These are phyloP conservation scores for Echeneis naucrates DNA, from an alignment of 2,797 vertebrate species.

Conservation along the genomic window DNA sequence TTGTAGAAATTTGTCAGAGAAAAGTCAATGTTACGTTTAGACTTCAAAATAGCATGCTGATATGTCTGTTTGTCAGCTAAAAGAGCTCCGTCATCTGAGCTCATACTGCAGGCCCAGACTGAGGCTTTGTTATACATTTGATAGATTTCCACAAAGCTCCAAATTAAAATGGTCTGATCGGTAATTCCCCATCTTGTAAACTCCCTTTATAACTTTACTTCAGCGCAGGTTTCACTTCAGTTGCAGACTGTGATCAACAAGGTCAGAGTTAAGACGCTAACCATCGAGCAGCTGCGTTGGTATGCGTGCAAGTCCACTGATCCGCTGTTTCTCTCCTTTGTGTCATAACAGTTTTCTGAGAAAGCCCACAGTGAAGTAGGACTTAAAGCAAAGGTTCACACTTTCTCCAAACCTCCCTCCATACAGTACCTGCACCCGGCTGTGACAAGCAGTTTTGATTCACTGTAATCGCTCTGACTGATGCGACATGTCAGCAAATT, in stretches of 20 bases:
- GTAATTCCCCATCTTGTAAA: conserved; percentile 58
- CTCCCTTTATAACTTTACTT: conserved; percentile 37
- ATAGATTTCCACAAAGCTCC: conserved; percentile 12
- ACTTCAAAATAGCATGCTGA: neutral
- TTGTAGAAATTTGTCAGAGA: conserved; percentile 13
- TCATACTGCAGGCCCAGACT: conserved; percentile 37
- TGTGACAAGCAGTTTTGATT: neutral
- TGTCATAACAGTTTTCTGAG: neutral
- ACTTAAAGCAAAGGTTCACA: neutral
- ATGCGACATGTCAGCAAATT: neutral
- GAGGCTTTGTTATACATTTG: neutral
- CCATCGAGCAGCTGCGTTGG: neutral
- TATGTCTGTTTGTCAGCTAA: conserved; percentile 21
- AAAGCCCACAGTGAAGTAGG: neutral
- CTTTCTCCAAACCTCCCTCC: neutral
- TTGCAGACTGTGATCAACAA: neutral
- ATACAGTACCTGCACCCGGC: neutral
- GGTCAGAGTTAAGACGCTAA: neutral
- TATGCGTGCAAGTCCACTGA: neutral
- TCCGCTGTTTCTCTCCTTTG: neutral
- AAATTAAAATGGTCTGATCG: conserved; percentile 12
- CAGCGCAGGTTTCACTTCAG: conserved; percentile 29
- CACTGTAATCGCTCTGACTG: too few species aligned
- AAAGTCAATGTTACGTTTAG: too few species aligned
- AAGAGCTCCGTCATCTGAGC: conserved; percentile 27